phyloP scores from a whole-genome alignment of 2,797 vertebrate species.

The Lacerta viridis region DNA sequence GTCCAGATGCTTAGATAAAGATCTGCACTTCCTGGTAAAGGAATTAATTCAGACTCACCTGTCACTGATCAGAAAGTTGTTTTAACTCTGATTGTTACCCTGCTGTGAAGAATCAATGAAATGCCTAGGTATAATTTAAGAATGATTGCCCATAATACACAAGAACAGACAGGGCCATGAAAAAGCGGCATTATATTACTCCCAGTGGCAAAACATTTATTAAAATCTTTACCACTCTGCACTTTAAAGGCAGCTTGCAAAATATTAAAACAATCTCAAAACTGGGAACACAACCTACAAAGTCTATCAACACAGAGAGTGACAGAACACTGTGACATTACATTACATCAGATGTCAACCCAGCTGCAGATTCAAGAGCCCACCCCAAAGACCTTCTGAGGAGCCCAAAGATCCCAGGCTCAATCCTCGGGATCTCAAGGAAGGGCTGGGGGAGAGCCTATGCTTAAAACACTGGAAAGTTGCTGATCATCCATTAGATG shows the following conservation, averaged over 20 bases:
- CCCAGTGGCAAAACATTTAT: background rate
- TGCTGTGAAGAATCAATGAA: background rate
- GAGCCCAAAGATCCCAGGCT: background rate
- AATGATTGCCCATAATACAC: background rate
- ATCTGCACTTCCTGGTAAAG: background rate
- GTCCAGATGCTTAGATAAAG: background rate
- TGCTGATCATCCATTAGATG: background rate
- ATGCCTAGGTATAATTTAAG: conserved; percentile 5
- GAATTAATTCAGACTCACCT: background rate
- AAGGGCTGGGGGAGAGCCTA: background rate
- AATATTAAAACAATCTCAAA: background rate
- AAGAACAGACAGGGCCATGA: background rate
- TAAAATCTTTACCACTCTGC: background rate
- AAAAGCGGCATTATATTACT: background rate
- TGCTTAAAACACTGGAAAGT: too few species aligned
- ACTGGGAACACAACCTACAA: background rate
- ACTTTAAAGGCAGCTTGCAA: background rate
- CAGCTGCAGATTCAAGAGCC: background rate
- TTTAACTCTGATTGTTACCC: background rate
- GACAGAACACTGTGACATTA: background rate
- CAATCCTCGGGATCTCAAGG: background rate
- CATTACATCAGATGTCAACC: background rate
- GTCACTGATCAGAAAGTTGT: background rate
- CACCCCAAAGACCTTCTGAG: background rate
- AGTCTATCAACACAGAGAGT: background rate